Base-by-base conservation (phyloP, 2,888 invertebrate genomes). In the Coenonympha glycerion region DNA sequence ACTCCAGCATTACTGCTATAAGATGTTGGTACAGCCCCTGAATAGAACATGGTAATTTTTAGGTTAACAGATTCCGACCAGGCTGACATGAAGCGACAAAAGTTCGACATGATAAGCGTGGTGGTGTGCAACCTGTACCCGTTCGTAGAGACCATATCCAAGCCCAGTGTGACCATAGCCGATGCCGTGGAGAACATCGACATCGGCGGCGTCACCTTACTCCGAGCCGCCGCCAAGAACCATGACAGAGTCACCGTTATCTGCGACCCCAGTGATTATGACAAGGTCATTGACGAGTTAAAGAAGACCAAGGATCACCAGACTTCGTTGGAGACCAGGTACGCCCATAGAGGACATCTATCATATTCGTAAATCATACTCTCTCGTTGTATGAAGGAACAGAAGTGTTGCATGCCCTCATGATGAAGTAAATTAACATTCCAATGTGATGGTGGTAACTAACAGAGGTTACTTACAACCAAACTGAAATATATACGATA, bases 41-140 rank as follows among this genome's bases (percentile, higher is more conserved):
- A n/a, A n/a, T 40, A 6, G 3, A 3, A 13, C n/a, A 26, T 51
- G 30, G 6, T 16, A 33, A 26, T 26, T 8, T 41, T 16, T 57
- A 91, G 95, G 59, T 74, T 91, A 13, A 92, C 91, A 5, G 91
- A 91, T 3, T 91, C 91, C 2, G 98, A 98, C 80, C 88, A 91
- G 71, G 90, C 89, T 0, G 98, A 98, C 76, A 90, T 98, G 89
- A 84, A 89, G 49, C 90, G 90, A 45, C 94, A 95, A 73, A 92
- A 93, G 42, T 95, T 92, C 66, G 90, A 94, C 51, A 89, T 94
- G 79, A 92, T 97, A 47, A 90, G 92, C 69, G 86, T 99, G 15
- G 99, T 99, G 0, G 97, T 96, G 0, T 98, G 98, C 87, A 99
- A 99, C 86, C 88, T 99, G 47, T 99, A 99, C 79, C 99, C 98